phyloP scores from a whole-genome alignment of 2,113 vertebrate genomes.

The Microtus pennsylvanicus region DNA sequence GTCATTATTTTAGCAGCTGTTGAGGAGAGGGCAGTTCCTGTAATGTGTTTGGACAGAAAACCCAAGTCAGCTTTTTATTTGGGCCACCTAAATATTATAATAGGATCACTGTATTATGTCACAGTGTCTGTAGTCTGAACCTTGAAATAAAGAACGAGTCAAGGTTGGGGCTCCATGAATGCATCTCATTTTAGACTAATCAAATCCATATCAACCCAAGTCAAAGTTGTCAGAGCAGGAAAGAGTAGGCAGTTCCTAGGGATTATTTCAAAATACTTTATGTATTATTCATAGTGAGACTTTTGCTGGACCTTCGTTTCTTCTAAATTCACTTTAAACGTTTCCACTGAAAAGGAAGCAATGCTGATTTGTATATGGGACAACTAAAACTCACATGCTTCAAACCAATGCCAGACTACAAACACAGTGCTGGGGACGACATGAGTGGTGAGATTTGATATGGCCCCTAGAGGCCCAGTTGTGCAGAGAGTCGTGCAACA shows the following conservation, averaged over 20 bases:
- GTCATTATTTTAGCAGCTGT: not conserved
- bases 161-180: conserved; percentile 9
- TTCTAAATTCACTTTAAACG: conserved; percentile 23
- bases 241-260: conserved; percentile 45
- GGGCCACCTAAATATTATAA: conserved; percentile 40
- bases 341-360: not conserved
- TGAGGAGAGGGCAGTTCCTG: conserved; percentile 10
- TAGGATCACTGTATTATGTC: conserved; percentile 14
- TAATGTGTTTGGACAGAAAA: conserved; percentile 56
- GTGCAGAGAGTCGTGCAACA: not conserved
- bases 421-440: not conserved
- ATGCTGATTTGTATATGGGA: not conserved
- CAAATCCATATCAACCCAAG: conserved; percentile 62
- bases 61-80: not conserved
- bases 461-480: not conserved
- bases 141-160: conserved; percentile 61
- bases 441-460: no score
- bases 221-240: conserved; percentile 55
- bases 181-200: conserved; percentile 67
- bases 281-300: conserved; percentile 49
- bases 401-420: not conserved
- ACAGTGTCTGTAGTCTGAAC: conserved; percentile 2
- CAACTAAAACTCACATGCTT: not conserved
- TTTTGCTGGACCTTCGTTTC: conserved; percentile 47
- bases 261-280: conserved; percentile 58